A percentile compares a stretch with the other conserved stretches of the same genome.
These are phyloP conservation scores for Spea bombifrons DNA, from an alignment of 2,113 vertebrate genomes.

Conservation along the genomic window DNA sequence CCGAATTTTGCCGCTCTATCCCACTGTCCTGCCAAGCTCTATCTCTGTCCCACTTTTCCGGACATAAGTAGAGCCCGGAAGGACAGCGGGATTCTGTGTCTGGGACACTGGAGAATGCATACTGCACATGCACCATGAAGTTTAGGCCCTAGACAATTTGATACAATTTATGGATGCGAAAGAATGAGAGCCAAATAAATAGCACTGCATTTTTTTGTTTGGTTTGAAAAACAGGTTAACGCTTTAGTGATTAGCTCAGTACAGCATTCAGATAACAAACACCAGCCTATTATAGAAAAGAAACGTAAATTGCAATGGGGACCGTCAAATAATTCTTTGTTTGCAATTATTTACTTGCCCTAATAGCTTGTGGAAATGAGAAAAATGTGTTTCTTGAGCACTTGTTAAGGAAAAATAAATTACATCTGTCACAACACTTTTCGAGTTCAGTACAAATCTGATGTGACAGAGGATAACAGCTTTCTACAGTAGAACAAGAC, in stretches of 20 bases:
- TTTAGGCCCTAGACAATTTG: no score
- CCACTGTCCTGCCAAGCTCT: no score
- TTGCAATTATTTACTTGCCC: slow-evolving; percentile 45
- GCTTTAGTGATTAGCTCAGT: not conserved
- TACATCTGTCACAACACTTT: slow-evolving; percentile 46
- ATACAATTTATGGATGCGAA: no score
- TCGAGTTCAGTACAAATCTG: slow-evolving; percentile 20
- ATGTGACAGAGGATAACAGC: slow-evolving; percentile 45
- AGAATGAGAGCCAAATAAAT: no score
- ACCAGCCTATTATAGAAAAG: slow-evolving; percentile 31
- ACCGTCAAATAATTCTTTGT: slow-evolving; percentile 42
- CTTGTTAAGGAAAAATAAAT: slow-evolving; percentile 49
- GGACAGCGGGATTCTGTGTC: no score
- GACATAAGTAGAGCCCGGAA: no score
- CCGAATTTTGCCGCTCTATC: no score
- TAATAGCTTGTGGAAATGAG: slow-evolving; percentile 45
- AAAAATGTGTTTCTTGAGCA: slow-evolving; percentile 38
- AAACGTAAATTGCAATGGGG: slow-evolving; percentile 34
- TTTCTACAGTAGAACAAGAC: slow-evolving; percentile 40
- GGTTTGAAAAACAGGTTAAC: slow-evolving; percentile 4
- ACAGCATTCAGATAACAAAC: slow-evolving; percentile 18
- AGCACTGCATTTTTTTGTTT: not conserved
- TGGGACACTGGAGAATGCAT: no score
- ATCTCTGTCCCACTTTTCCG: no score
- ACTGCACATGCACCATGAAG: no score